Base-by-base conservation (phyloP, 2,113 vertebrate genomes). In the Lophura nycthemera region DNA sequence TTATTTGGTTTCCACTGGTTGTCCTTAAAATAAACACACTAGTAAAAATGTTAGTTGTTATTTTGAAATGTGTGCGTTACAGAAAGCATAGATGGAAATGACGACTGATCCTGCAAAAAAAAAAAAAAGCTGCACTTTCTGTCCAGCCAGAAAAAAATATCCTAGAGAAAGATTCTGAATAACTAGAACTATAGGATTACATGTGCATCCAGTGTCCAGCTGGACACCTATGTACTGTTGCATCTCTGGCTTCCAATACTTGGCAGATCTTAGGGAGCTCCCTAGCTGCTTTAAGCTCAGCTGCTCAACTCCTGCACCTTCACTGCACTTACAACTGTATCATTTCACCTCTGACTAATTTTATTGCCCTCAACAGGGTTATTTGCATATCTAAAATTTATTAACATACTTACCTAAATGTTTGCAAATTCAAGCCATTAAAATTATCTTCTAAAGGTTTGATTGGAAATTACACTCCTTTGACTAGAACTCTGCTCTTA, bases 351-450 rank as follows among this genome's bases (percentile, higher is more conserved):
- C 43, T 60, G 56, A 77, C 47, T 80, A 57, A 22, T 87, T 94
- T 92, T 85, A 83, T 67, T 89, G 60, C 47, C 57, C 67, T 89
- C 64, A 71, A 8, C 14, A 64, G 65, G 2, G 7, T 88, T 86
- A 86, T 78, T 88, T 83, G 52, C 34, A 29, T 69, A 64, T 17
- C 15, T 40, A 71, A 77, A 80, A 29, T 90, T 91, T 94, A 88
- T 77, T 95, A 81, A 69, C 65, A 52, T 47, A 36, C 42, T 86
- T 83, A 74, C 38, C 34, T 77, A 81, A 93, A 95, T 93, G 72
- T 95, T 88, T 93, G 79, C 56, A 95, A 88, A 95, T 77, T 88
- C 32, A 34, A 64, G 29, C 48, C 42, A 52, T 57, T 57, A 81
- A 94, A 80, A 90, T 60, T 56, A 77, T 24, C 72, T 91, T 74